Evolutionary conservation across 1,140 invertebrate species (phyloP), one percentile per base, ranked within the genome.

Genomic region (Dendrolimus kikuchii): DNA sequence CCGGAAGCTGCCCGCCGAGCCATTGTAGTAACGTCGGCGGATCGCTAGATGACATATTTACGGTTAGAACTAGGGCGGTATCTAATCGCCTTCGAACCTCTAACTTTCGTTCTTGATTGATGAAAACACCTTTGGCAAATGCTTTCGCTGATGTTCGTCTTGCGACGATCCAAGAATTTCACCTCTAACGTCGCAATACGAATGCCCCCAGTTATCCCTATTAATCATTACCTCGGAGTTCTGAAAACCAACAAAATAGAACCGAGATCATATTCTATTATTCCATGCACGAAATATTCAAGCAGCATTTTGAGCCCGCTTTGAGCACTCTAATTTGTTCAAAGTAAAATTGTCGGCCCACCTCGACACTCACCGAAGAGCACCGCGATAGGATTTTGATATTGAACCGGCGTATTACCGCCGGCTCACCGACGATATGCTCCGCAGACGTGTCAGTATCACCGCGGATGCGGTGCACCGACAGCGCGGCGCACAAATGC

Each of bases 251-350:
- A 90, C 89, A 89, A 89, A 92, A 92, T 91, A 92, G 91, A 92
- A 93, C 92, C 92, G 89, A 92, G 89, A 90, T 93, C 93, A 89
- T 94, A 91, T 93, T 92, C 89, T 87, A 92, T 93, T 92, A 93
- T 94, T 92, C 92, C 92, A 94, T 93, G 92, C 93, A 90, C 84
- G 85, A 80, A 90, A 83, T 92, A 93, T 94, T 91, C 92, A 91
- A 91, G 90, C 90, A 69, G 69, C 67, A 77, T 77, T 85, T 80
- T 81, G 80, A 85, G 91, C 92, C 90, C 91, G 92, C 92, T 92
- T 93, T 92, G 88, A 94, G 90, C 92, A 92, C 92, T 93, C 91
- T 93, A 92, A 93, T 93, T 93, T 93, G 88, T 93, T 94, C 92
- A 94, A 94, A 90, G 89, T 91, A 91, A 91, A 90, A 86, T 89